A percentile compares a stretch with the other conserved stretches of the same genome.
Conservation (phyloP, 2,113 vertebrate species). For the Abramis brama region DNA sequence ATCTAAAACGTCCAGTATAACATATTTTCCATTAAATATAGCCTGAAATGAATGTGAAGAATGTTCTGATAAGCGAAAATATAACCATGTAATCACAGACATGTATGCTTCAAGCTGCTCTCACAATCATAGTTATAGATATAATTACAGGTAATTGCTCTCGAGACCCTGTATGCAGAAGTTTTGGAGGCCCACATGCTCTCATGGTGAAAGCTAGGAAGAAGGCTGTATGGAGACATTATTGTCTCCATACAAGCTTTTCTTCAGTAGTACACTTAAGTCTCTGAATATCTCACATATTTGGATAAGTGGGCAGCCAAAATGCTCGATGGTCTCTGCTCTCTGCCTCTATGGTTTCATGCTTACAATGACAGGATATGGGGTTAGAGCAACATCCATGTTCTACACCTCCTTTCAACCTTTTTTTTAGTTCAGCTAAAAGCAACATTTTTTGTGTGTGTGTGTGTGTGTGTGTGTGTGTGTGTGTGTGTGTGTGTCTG, state of each 20-base stretch:
- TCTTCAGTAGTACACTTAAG: neutral
- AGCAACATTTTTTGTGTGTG: slow-evolving; percentile 65
- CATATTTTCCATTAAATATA: slow-evolving; percentile 3
- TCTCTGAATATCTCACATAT: slow-evolving; percentile 1
- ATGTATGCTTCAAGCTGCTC: slow-evolving; percentile 28
- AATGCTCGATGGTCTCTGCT: slow-evolving; percentile 28
- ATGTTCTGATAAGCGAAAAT: slow-evolving; percentile 56
- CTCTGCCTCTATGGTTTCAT: slow-evolving; percentile 41
- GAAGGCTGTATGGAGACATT: neutral
- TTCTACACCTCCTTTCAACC: slow-evolving; percentile 64
- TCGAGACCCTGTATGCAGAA: slow-evolving; percentile 42
- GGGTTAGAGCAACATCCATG: slow-evolving; percentile 61
- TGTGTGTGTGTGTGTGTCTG: slow-evolving; percentile 61
- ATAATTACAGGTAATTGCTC: slow-evolving; percentile 57
- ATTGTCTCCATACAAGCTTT: neutral
- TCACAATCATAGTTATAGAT: slow-evolving; percentile 46
- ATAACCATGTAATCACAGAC: slow-evolving; percentile 41
- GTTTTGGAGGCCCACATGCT: neutral
- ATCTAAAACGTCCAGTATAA: neutral
- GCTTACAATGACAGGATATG: slow-evolving; percentile 72
- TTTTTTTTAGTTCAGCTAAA: slow-evolving; percentile 66
- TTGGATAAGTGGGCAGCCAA: slow-evolving; percentile 36
- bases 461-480: slow-evolving; percentile 20
- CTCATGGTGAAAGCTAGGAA: slow-evolving; percentile 21
- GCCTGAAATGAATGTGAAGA: slow-evolving; percentile 57